Conservation (phyloP, 2,888 invertebrate species). For the Athalia circularis region DNA sequence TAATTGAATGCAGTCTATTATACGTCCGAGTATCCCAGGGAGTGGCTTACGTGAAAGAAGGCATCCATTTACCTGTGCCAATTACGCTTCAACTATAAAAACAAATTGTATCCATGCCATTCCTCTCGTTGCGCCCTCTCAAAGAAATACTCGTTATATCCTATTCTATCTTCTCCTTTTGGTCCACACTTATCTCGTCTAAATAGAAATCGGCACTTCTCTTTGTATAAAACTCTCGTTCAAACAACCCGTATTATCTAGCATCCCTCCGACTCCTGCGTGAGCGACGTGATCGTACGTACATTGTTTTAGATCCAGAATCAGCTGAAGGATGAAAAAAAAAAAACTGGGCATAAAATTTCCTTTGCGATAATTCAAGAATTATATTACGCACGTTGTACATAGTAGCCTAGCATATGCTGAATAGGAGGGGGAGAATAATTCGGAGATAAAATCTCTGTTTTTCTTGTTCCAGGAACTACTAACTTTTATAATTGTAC, state of each 20-base stretch:
- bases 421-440: not conserved
- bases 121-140: conserved; percentile 29
- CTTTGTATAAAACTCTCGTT: conserved; percentile 59
- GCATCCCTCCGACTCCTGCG: conserved; percentile 30
- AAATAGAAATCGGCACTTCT: conserved; percentile 60
- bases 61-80: conserved; percentile 44
- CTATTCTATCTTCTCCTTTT: conserved; percentile 50
- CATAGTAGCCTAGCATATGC: no score
- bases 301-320: not conserved
- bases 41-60: conserved; percentile 21
- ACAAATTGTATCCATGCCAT: conserved; percentile 41
- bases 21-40: conserved; percentile 26
- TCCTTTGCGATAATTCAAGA: no score
- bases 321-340: not conserved
- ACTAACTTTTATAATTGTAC: not conserved
- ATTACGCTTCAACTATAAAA: conserved; percentile 43
- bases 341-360: no score
- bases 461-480: not conserved
- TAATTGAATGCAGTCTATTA: conserved; percentile 36
- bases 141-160: conserved; percentile 43
- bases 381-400: no score
- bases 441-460: not conserved
- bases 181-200: conserved; percentile 53
- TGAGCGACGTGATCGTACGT: not conserved
- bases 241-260: conserved; percentile 54